Evolutionary conservation across 2,797 vertebrate species (phyloP).

Genomic region (Otus scops): DNA sequence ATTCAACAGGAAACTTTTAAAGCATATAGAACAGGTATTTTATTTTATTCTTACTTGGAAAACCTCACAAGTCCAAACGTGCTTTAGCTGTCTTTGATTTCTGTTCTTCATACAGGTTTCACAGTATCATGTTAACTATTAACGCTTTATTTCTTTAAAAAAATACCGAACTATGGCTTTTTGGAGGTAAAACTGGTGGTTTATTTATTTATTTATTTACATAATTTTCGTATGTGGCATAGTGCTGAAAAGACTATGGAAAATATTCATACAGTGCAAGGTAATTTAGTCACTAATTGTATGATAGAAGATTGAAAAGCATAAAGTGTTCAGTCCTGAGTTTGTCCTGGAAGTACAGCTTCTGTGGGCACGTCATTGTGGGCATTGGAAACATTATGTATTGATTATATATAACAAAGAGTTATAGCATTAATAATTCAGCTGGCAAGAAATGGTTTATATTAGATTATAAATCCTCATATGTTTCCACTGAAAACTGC

Average conservation of each 20-base stretch:
- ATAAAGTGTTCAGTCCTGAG: neutral
- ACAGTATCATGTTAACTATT: neutral
- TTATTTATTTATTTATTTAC: neutral
- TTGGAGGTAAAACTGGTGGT: neutral
- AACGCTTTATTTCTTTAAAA: neutral
- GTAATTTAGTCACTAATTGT: neutral
- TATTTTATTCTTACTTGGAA: conserved; percentile 22
- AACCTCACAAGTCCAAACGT: neutral
- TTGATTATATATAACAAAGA: conserved; percentile 11
- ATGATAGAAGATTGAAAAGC: neutral
- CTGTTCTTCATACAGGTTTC: neutral
- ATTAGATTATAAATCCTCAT: neutral
- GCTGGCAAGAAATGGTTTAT: neutral
- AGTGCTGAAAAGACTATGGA: neutral
- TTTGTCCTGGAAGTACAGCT: neutral
- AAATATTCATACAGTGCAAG: neutral
- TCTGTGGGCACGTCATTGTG: neutral
- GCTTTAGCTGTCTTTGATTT: neutral
- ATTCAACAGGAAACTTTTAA: neutral
- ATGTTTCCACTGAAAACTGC: neutral
- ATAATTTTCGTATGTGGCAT: neutral
- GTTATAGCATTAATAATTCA: conserved; percentile 38
- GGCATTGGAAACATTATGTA: neutral
- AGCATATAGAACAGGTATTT: neutral
- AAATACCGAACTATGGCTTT: neutral